Evolutionary conservation across 92 coral and sea anemone genomes (phyloP).

Genomic region (Zoanthus sansibaricus): DNA sequence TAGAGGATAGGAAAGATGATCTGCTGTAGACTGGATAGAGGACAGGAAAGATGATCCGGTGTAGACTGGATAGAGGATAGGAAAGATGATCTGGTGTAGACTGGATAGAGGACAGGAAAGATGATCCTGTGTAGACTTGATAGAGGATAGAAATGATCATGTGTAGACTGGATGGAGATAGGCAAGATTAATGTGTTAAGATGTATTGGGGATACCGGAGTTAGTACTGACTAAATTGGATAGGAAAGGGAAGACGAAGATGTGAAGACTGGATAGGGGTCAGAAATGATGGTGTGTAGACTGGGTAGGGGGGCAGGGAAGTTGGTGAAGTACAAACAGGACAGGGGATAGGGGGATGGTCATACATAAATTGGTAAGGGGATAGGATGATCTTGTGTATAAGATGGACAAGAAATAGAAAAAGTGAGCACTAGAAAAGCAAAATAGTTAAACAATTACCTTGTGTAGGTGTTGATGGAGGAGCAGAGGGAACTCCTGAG

Average conservation of each 20-base stretch:
- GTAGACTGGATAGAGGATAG: background rate
- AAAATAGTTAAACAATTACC: constrained; percentile 40
- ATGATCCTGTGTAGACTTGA: no score
- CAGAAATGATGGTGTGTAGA: no score
- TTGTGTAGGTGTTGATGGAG: constrained; percentile 88
- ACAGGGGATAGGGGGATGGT: no score
- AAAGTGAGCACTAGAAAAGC: background rate
- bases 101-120: background rate
- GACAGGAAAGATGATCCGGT: no score
- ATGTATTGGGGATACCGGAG: background rate
- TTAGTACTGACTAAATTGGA: background rate
- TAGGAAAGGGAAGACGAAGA: background rate
- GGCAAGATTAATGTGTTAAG: background rate
- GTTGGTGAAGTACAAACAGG: no score
- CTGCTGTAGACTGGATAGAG: no score
- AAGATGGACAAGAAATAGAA: no score
- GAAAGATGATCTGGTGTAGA: background rate
- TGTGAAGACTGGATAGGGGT: background rate
- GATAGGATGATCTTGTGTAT: no score
- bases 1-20: background rate
- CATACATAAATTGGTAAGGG: no score
- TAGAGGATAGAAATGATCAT: background rate
- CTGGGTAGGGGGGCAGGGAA: background rate
- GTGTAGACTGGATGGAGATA: background rate
- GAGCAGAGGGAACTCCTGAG: constrained; percentile 91